A percentile compares a stretch with the other conserved stretches of the same genome.
Evolutionary conservation across 2,113 vertebrate genomes (phyloP).

Genomic region (Brachypodius melanocephalos): DNA sequence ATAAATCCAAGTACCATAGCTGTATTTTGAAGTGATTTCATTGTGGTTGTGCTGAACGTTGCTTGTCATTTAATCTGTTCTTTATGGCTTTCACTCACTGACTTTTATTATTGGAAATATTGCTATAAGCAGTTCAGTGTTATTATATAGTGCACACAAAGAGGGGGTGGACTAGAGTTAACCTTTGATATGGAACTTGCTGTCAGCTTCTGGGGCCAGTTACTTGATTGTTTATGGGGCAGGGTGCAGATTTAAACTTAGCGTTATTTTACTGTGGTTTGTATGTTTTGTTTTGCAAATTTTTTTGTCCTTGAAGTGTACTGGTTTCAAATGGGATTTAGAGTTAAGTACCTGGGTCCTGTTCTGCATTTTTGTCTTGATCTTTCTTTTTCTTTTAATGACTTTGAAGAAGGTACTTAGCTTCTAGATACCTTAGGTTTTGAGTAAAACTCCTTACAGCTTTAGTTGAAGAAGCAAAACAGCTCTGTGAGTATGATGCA

Average conservation of each 20-base stretch:
- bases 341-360: not conserved
- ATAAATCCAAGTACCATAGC: not conserved
- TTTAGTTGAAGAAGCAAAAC: not conserved
- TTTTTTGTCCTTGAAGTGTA: not conserved
- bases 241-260: not conserved
- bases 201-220: not conserved
- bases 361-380: not conserved
- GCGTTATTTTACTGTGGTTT: not conserved
- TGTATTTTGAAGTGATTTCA: not conserved
- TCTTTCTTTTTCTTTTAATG: not conserved
- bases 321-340: not conserved
- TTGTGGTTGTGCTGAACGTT: not conserved
- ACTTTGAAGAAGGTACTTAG: not conserved
- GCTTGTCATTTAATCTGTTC: slow-evolving; percentile 5
- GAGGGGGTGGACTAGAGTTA: not conserved
- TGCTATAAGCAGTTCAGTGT: not conserved
- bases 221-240: not conserved
- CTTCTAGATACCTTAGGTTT: not conserved
- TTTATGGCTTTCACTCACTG: slow-evolving; percentile 18
- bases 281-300: not conserved
- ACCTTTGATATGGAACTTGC: not conserved
- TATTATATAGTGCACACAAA: not conserved
- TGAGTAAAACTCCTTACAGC: not conserved
- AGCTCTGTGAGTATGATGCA: not conserved
- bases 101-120: slow-evolving; percentile 2